Conservation (phyloP, 1,140 invertebrate genomes). For the Phenacoccus solenopsis region DNA sequence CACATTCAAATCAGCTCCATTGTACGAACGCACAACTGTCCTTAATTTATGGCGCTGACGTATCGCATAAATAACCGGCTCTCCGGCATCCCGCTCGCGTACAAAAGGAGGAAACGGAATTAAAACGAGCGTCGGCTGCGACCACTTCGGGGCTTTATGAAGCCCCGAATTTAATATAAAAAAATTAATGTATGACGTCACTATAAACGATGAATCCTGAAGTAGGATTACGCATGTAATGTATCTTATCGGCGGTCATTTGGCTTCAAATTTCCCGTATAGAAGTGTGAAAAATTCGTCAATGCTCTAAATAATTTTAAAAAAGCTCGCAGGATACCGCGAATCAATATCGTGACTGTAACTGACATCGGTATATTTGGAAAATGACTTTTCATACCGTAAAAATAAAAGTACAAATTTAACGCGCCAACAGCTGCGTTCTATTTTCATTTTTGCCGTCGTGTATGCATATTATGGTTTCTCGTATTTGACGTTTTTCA, state of each 20-base stretch:
- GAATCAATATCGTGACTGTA: not conserved
- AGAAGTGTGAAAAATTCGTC: not conserved
- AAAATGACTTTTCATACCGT: not conserved
- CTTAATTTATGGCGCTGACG: not conserved
- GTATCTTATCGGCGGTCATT: not conserved
- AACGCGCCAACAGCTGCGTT: not conserved
- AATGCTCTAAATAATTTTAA: too few species aligned
- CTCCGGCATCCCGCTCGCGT: not conserved
- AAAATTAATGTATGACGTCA: not conserved
- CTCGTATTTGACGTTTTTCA: not conserved
- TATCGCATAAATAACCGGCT: not conserved
- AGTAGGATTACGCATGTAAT: too few species aligned
- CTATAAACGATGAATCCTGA: too few species aligned
- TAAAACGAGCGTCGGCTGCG: not conserved
- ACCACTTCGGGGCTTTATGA: not conserved
- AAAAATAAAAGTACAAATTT: not conserved
- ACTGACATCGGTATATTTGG: not conserved
- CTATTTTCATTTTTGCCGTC: not conserved
- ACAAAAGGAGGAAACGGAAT: not conserved
- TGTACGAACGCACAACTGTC: not conserved
- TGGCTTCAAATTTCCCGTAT: too few species aligned
- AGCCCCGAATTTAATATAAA: not conserved
- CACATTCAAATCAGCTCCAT: constrained; percentile 1
- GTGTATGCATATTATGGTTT: not conserved
- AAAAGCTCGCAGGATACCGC: not conserved